phyloP scores from a whole-genome alignment of 2,113 vertebrate species.

The Numenius arquata region DNA sequence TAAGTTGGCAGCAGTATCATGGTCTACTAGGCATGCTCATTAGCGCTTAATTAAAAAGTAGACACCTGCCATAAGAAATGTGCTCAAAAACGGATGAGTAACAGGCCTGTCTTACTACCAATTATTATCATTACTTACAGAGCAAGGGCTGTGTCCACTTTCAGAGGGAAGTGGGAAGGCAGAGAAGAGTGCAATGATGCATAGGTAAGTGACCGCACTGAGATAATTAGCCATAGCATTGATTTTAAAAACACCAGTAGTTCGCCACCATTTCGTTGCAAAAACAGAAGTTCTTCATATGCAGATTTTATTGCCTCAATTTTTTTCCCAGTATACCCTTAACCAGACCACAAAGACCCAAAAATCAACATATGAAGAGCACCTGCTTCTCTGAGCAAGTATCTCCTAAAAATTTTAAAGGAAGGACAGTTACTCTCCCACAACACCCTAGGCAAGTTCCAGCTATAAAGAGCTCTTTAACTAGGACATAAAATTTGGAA shows the following conservation, averaged over 20 bases:
- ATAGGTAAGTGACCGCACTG: constrained; percentile 23
- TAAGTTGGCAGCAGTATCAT: constrained; percentile 51
- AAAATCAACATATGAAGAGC: background rate
- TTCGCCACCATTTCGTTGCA: background rate
- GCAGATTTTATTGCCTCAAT: background rate
- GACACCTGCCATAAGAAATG: constrained; percentile 76
- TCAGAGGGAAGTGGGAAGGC: background rate
- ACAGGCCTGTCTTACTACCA: constrained; percentile 67
- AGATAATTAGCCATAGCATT: constrained; percentile 63
- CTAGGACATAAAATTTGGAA: background rate
- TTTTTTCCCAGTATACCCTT: background rate
- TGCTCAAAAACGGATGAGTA: constrained; percentile 66
- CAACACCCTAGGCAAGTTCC: background rate
- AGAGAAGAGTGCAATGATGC: constrained; percentile 38
- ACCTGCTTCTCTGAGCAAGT: background rate
- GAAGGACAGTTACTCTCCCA: background rate
- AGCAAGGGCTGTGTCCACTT: constrained; percentile 64
- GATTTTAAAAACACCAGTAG: constrained; percentile 19
- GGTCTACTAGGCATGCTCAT: constrained; percentile 73
- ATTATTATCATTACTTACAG: constrained; percentile 68
- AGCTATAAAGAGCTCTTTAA: background rate
- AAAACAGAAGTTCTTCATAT: background rate
- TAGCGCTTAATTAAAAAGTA: constrained; percentile 78
- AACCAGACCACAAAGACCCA: background rate
- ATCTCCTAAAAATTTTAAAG: background rate